Evolutionary conservation across 2,888 invertebrate genomes (phyloP), one percentile per base, ranked within the genome.

Genomic region (Polyommatus icarus): DNA sequence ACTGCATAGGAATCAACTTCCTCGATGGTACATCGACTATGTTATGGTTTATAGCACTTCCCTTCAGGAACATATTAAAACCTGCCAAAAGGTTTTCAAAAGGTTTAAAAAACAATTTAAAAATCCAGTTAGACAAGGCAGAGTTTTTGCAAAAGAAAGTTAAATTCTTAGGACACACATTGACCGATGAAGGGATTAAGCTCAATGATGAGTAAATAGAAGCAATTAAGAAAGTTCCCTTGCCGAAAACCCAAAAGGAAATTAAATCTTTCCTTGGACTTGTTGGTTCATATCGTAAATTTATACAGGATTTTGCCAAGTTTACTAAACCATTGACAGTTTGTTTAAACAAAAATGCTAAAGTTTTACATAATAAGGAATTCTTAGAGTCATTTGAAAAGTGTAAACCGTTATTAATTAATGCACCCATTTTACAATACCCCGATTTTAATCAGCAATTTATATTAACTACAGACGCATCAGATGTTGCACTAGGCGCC

Each of bases 1-100:
- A n/a, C n/a, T n/a, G n/a, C n/a, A n/a, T n/a, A n/a, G n/a, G n/a
- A n/a, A n/a, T n/a, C n/a, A n/a, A n/a, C n/a, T n/a, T n/a, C n/a
- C n/a, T n/a, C n/a, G n/a, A n/a, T n/a, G n/a, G n/a, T n/a, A n/a
- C n/a, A n/a, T 81, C 20, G 80, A 80, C 71, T 80, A 80, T 40
- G 78, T 80, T 0, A 79, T 80, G 6, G 78, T 79, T 36, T 71
- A 12, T n/a, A 77, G 76, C 0, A 77, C 77, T 12, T 79, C 78
- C 12, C 71, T 81, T 36, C 79, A 81, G 32, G 81, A 79, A 67
- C 79, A 81, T 15, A 75, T 81, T n/a, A 24, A 46, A 20, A 75
- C 12, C 20, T 46, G 24, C 29, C 3, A 50, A 50, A 24, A 75
- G 24, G n/a, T 75, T 2, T 75, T 72, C 46, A 12, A 77, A 76